Percentiles rank a stretch among this genome's conserved stretches.
These are phyloP conservation scores for Amitus sp. DNA, from an alignment of 2,888 invertebrate species.

Conservation along the genomic window DNA sequence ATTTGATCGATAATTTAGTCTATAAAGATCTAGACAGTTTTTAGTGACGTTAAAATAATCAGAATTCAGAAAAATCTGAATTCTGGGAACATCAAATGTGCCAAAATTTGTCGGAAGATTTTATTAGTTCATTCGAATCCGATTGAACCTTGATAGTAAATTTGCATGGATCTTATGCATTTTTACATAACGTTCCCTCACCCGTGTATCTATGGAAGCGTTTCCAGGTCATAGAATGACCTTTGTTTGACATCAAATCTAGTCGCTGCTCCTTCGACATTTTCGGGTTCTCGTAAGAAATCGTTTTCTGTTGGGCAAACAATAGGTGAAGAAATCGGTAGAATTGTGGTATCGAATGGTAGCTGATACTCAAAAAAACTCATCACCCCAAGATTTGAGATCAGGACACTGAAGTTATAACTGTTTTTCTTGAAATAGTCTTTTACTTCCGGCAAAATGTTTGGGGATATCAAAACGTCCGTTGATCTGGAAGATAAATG, in stretches of 20 bases:
- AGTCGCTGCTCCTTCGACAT: constrained; percentile 72
- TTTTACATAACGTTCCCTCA: too few relatives aligned
- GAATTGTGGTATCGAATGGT: neutral
- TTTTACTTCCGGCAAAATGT: constrained; percentile 70
- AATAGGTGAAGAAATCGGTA: neutral
- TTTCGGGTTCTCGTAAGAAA: constrained; percentile 75
- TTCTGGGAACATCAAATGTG: too few relatives aligned
- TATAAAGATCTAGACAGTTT: too few relatives aligned
- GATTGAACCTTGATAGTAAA: too few relatives aligned
- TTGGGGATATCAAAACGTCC: constrained; percentile 80
- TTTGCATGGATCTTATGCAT: too few relatives aligned
- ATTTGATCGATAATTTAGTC: too few relatives aligned
- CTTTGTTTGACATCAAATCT: constrained; percentile 69
- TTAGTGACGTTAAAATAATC: too few relatives aligned
- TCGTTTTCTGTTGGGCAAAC: constrained; percentile 69
- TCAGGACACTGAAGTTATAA: constrained; percentile 74
- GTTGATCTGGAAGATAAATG: constrained; percentile 62
- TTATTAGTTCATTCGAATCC: too few relatives aligned
- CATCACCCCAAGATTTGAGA: constrained; percentile 76
- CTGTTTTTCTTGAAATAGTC: constrained; percentile 71
- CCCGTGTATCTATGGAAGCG: constrained; percentile 75
- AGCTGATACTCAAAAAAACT: neutral
- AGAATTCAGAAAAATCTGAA: too few relatives aligned
- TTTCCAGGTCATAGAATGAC: constrained; percentile 77
- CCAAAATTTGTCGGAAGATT: too few relatives aligned